These are phyloP conservation scores for Nycticebus coucang DNA, from an alignment of 2,113 vertebrate genomes.

Conservation along the genomic window DNA sequence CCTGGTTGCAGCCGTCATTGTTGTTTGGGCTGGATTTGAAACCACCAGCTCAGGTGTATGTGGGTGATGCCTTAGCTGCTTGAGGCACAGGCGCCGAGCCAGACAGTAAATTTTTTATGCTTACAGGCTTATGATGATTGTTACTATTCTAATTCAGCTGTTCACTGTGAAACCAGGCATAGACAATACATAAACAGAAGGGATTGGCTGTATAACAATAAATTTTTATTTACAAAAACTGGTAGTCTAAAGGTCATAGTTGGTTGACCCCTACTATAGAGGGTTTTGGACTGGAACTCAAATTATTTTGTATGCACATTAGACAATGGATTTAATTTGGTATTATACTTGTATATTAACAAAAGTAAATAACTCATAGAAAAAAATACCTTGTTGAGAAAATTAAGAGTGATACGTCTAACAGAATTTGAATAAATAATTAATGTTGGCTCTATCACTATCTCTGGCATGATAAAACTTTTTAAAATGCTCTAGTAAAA, in stretches of 20 bases:
- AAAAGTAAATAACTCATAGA: slow-evolving; percentile 11
- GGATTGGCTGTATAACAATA: not conserved
- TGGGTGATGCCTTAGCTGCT: no score
- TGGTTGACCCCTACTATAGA: not conserved
- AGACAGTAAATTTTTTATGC: not conserved
- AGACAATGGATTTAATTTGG: not conserved
- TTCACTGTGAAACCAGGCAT: not conserved
- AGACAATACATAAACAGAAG: not conserved
- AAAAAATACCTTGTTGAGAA: slow-evolving; percentile 10
- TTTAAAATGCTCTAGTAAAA: slow-evolving; percentile 28
- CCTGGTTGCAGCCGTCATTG: no score
- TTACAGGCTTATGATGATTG: not conserved
- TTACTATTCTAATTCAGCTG: not conserved
- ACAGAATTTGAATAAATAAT: slow-evolving; percentile 32
- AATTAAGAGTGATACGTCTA: slow-evolving; percentile 25
- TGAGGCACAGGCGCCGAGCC: no score
- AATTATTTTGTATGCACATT: not conserved
- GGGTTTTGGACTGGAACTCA: not conserved
- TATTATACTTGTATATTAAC: not conserved
- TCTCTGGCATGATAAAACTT: not conserved
- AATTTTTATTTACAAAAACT: slow-evolving; percentile 32
- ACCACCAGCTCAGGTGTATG: no score
- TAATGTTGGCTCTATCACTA: not conserved
- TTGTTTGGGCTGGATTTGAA: no score
- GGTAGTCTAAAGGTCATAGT: not conserved